Conservation (phyloP, 1,140 invertebrate genomes). For the Listronotus bonariensis region DNA sequence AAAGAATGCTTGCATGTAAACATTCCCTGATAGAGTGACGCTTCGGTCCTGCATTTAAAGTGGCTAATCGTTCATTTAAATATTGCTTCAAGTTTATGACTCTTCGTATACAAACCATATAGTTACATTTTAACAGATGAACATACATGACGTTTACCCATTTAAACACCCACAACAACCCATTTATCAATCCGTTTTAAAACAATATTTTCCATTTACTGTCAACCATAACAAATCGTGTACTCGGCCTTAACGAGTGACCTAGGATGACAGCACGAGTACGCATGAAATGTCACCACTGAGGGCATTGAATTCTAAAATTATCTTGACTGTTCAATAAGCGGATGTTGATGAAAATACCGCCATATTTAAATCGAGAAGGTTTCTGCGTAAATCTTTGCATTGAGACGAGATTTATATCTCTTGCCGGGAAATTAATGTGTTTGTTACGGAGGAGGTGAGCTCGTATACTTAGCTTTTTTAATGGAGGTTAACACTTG, state of each 20-base stretch:
- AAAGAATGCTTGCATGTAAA: too few relatives aligned
- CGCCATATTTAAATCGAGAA: slow-evolving; percentile 41
- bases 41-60: too few relatives aligned
- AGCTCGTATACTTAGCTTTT: too few relatives aligned
- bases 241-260: slow-evolving; percentile 1
- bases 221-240: not conserved
- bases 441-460: slow-evolving; percentile 26
- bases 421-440: slow-evolving; percentile 33
- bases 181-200: slow-evolving; percentile 4
- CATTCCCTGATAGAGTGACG: too few relatives aligned
- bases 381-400: slow-evolving; percentile 42
- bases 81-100: too few relatives aligned
- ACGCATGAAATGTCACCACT: slow-evolving; percentile 6
- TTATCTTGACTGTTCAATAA: slow-evolving; percentile 41
- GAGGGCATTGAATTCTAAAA: slow-evolving; percentile 24
- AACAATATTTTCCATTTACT: not conserved
- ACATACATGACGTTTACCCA: not conserved
- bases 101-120: too few relatives aligned
- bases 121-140: not conserved
- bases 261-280: slow-evolving; percentile 23
- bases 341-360: slow-evolving; percentile 42
- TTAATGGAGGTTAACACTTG: too few relatives aligned
- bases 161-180: slow-evolving; percentile 1
- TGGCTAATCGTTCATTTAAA: too few relatives aligned
- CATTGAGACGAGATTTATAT: slow-evolving; percentile 45